These are phyloP conservation scores for Notoglanidium macrostoma DNA, from an alignment of 2,797 vertebrate species.

Conservation along the genomic window DNA sequence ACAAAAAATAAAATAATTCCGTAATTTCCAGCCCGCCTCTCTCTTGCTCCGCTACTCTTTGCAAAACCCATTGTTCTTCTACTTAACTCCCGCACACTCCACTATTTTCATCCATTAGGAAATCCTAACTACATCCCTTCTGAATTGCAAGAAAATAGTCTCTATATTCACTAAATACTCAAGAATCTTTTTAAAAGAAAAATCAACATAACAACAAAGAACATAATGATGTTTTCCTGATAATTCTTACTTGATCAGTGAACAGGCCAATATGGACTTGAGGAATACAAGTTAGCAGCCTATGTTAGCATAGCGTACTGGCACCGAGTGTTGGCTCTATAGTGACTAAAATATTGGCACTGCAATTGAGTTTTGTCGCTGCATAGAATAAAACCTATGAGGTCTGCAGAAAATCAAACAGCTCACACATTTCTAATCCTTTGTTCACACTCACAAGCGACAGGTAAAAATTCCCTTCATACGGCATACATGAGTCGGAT, in stretches of 20 bases:
- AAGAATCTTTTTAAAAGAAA: neutral
- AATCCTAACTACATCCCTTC: slow-evolving; percentile 10
- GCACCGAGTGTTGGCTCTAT: neutral
- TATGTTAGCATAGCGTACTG: slow-evolving; percentile 26
- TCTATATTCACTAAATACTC: neutral
- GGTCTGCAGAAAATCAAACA: slow-evolving; percentile 14
- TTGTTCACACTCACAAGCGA: neutral
- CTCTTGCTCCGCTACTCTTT: neutral
- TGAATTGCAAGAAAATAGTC: slow-evolving; percentile 5
- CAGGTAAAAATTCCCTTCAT: neutral
- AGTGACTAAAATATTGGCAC: slow-evolving; percentile 10
- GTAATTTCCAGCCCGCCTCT: neutral
- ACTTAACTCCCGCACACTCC: too few species aligned
- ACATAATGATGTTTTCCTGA: slow-evolving; percentile 20
- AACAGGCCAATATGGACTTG: neutral
- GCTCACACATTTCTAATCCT: neutral
- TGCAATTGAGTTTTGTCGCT: slow-evolving; percentile 3
- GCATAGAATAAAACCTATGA: slow-evolving; percentile 36
- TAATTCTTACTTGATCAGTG: neutral
- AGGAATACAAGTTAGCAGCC: slow-evolving; percentile 13
- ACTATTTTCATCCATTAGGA: neutral
- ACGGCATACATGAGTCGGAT: neutral
- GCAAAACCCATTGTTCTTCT: neutral
- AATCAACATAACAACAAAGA: slow-evolving; percentile 6
- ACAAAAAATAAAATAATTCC: neutral